Conservation (phyloP, 1,140 invertebrate genomes). For the Lycorma delicatula region DNA sequence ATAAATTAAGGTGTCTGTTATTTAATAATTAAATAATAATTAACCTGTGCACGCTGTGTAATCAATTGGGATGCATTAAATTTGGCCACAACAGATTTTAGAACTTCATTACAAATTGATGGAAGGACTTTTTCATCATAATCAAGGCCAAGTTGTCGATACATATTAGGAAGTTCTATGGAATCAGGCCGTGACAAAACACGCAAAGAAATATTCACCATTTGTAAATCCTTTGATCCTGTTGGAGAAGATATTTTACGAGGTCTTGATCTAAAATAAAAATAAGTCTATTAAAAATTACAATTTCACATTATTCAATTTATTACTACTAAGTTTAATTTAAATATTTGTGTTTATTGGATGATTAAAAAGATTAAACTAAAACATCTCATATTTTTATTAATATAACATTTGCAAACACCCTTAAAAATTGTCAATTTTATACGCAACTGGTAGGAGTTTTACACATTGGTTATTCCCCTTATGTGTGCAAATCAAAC, state of each 20-base stretch:
- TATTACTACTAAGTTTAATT: too few species aligned
- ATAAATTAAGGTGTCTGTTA: too few species aligned
- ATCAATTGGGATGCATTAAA: constrained; percentile 99
- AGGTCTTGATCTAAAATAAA: constrained; percentile 60
- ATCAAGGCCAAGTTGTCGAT: constrained; percentile 78
- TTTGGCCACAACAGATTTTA: constrained; percentile 98
- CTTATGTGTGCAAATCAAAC: too few species aligned
- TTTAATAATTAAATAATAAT: constrained; percentile 14
- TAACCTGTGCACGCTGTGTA: constrained; percentile 92
- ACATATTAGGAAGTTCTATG: constrained; percentile 69
- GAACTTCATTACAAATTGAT: constrained; percentile 97
- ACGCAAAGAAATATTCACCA: constrained; percentile 97
- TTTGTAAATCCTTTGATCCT: constrained; percentile 98
- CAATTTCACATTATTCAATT: too few species aligned
- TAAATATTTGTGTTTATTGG: too few species aligned
- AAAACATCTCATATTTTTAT: too few species aligned
- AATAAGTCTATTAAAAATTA: constrained; percentile 2
- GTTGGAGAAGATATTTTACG: constrained; percentile 96
- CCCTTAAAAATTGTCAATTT: too few species aligned
- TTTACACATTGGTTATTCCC: too few species aligned
- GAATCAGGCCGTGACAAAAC: constrained; percentile 92
- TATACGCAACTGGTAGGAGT: too few species aligned
- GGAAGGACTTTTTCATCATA: constrained; percentile 90
- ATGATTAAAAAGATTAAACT: too few species aligned
- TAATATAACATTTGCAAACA: too few species aligned